Conservation (phyloP, 2,113 vertebrate species). For the Pitta sordida region DNA sequence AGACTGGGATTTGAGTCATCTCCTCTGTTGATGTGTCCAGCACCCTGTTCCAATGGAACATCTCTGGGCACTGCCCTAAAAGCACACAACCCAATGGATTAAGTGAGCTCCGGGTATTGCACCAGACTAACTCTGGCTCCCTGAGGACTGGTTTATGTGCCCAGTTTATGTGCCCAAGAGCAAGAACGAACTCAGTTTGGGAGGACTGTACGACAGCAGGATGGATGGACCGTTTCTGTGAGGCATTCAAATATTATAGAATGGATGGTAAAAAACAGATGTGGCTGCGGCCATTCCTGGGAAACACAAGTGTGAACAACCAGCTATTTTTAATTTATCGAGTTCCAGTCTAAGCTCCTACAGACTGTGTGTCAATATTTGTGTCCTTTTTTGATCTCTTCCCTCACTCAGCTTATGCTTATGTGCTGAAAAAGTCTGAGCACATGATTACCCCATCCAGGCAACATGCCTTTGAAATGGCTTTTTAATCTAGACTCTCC, state of each 20-base stretch:
- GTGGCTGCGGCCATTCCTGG: conserved; percentile 21
- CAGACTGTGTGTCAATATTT: conserved; percentile 39
- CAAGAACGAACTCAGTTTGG: neutral
- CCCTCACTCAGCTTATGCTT: conserved; percentile 38
- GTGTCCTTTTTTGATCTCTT: conserved; percentile 62
- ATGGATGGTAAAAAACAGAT: neutral
- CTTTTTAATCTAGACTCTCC: conserved; percentile 67
- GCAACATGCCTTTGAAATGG: conserved; percentile 63
- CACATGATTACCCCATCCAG: conserved; percentile 60
- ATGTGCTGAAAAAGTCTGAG: conserved; percentile 50
- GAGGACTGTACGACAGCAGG: neutral
- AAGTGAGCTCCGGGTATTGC: neutral
- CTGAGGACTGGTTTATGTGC: neutral
- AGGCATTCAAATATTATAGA: neutral
- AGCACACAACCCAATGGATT: neutral
- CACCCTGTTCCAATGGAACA: neutral
- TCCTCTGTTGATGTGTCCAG: neutral
- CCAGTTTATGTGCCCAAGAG: neutral
- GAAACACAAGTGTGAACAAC: conserved; percentile 35
- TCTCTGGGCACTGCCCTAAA: neutral
- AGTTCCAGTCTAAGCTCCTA: conserved; percentile 42
- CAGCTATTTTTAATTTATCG: conserved; percentile 50
- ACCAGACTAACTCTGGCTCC: neutral
- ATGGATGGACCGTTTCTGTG: neutral
- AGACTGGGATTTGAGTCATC: neutral